Conservation (phyloP, 2,113 vertebrate genomes). For the Sceloporus undulatus region DNA sequence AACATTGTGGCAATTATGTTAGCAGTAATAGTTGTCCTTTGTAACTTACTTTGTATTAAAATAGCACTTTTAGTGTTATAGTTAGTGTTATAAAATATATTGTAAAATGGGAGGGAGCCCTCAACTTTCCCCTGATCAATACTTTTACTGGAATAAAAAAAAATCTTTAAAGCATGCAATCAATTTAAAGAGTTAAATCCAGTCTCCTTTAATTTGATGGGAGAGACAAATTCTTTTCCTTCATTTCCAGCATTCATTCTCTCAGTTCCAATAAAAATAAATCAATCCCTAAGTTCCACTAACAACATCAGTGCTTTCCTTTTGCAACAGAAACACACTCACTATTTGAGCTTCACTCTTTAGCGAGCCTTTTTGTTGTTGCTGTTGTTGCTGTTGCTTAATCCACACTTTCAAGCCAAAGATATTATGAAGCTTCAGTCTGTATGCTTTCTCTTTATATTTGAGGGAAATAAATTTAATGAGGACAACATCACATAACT, state of each 20-base stretch:
- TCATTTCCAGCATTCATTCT: slow-evolving; percentile 6
- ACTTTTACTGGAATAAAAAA: slow-evolving; percentile 61
- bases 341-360: not conserved
- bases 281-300: slow-evolving; percentile 13
- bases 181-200: slow-evolving; percentile 60
- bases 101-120: not conserved
- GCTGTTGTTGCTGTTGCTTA: not conserved
- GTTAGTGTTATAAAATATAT: slow-evolving; percentile 38
- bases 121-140: slow-evolving; percentile 64
- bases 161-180: slow-evolving; percentile 52
- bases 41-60: slow-evolving; percentile 37
- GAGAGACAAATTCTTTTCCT: slow-evolving; percentile 27
- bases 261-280: slow-evolving; percentile 53
- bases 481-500: not conserved
- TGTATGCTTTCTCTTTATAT: not conserved
- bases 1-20: slow-evolving; percentile 11
- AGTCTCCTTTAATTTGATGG: slow-evolving; percentile 62
- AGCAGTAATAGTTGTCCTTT: slow-evolving; percentile 43
- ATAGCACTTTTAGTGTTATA: slow-evolving; percentile 36
- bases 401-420: not conserved
- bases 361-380: not conserved
- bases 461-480: slow-evolving; percentile 13
- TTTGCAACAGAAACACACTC: not conserved
- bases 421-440: not conserved
- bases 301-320: not conserved